Percentiles rank a stretch among this genome's conserved stretches.
Evolutionary conservation across 2,888 invertebrate genomes (phyloP).

Genomic region (Malacosoma neustria): DNA sequence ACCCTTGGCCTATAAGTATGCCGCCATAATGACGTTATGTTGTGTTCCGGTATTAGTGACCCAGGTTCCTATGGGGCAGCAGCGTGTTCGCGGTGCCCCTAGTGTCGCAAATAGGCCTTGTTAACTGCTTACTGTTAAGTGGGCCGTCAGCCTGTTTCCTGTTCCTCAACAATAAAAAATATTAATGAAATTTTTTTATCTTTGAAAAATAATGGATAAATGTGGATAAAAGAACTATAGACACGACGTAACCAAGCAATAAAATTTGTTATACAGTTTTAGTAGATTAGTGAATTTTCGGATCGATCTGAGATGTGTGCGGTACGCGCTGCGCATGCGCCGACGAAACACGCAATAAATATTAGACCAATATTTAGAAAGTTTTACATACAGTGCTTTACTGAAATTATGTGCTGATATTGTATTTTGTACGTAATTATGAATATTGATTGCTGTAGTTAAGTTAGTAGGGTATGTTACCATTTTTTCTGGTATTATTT

Average conservation of each 20-base stretch:
- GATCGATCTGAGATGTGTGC: slow-evolving; percentile 47
- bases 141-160: no score
- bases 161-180: no score
- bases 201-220: no score
- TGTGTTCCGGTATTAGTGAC: no score
- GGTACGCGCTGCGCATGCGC: slow-evolving; percentile 26
- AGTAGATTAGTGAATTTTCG: slow-evolving; percentile 27
- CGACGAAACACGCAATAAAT: slow-evolving; percentile 57
- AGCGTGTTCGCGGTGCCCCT: no score
- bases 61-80: no score
- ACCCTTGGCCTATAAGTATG: no score
- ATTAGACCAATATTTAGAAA: slow-evolving; percentile 73
- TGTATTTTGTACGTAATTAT: slow-evolving; percentile 51
- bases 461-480: slow-evolving; percentile 61
- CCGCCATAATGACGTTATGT: no score
- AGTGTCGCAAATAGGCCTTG: no score
- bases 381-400: slow-evolving; percentile 69
- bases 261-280: slow-evolving; percentile 26
- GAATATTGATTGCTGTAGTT: slow-evolving; percentile 44
- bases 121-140: no score
- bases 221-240: slow-evolving; percentile 15
- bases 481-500: slow-evolving; percentile 63
- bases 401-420: slow-evolving; percentile 58
- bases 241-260: slow-evolving; percentile 20
- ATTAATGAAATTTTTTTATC: no score